phyloP scores from a whole-genome alignment of 2,113 vertebrate species.

The Podarcis muralis region DNA sequence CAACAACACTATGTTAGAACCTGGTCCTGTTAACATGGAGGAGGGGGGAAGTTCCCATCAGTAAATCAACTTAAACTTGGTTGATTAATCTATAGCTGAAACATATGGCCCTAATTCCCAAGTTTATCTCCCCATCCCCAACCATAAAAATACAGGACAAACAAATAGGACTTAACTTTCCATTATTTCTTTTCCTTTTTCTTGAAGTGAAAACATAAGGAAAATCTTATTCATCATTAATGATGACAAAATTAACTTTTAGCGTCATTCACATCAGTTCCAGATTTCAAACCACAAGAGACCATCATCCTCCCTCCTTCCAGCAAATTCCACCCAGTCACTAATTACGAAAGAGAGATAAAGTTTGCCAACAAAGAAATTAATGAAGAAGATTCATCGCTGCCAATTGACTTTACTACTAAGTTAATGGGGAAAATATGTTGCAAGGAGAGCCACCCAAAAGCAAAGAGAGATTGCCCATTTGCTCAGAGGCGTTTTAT shows the following conservation, averaged over 20 bases:
- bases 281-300: conserved; percentile 57
- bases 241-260: conserved; percentile 57
- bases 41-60: background rate
- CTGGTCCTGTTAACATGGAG: background rate
- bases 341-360: conserved; percentile 58
- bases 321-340: conserved; percentile 56
- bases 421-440: conserved; percentile 66
- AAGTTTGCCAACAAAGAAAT: conserved; percentile 39
- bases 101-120: background rate
- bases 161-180: conserved; percentile 47
- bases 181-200: background rate
- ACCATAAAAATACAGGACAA: conserved; percentile 26
- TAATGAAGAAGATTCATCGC: conserved; percentile 51
- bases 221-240: conserved; percentile 57
- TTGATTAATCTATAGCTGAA: background rate
- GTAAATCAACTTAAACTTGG: background rate
- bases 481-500: conserved; percentile 23
- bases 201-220: conserved; percentile 27
- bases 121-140: background rate
- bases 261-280: conserved; percentile 43
- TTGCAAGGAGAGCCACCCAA: conserved; percentile 60
- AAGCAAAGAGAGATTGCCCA: conserved; percentile 43
- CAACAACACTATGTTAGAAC: background rate
- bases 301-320: conserved; percentile 41
- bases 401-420: conserved; percentile 60